Conservation (phyloP, 2,888 invertebrate genomes). For the Scaptomyza tumidula region DNA sequence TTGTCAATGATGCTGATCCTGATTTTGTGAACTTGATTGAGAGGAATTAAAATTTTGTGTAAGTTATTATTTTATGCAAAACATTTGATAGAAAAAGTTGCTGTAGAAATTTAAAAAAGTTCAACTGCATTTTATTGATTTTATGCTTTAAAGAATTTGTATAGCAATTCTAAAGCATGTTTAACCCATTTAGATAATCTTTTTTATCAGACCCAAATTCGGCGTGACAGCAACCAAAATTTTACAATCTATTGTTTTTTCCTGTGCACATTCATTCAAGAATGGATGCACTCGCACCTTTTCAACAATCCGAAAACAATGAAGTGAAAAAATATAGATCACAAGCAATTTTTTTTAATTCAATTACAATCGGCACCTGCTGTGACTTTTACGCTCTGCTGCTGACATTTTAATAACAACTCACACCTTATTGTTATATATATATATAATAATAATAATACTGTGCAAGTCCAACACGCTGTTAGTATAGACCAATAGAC, state of each 20-base stretch:
- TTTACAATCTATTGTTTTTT: slow-evolving; percentile 23
- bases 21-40: not conserved
- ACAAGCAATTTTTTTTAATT: slow-evolving; percentile 16
- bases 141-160: not conserved
- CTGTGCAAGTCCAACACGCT: slow-evolving; percentile 10
- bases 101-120: not conserved
- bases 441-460: no score
- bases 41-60: not conserved
- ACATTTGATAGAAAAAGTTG: not conserved
- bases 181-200: not conserved
- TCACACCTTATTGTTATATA: slow-evolving; percentile 43
- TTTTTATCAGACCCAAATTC: not conserved
- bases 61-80: not conserved
- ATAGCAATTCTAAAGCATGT: not conserved
- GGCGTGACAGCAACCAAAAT: slow-evolving; percentile 13
- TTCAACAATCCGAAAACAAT: not conserved
- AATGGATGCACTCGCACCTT: not conserved
- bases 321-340: slow-evolving; percentile 12
- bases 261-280: no score
- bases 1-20: not conserved
- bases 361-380: slow-evolving; percentile 19
- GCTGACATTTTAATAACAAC: slow-evolving; percentile 43
- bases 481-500: slow-evolving; percentile 8
- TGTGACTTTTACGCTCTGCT: slow-evolving; percentile 28
- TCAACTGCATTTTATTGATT: not conserved